These are phyloP conservation scores for Vesta saturnalis DNA, from an alignment of 2,888 invertebrate genomes.

Conservation along the genomic window DNA sequence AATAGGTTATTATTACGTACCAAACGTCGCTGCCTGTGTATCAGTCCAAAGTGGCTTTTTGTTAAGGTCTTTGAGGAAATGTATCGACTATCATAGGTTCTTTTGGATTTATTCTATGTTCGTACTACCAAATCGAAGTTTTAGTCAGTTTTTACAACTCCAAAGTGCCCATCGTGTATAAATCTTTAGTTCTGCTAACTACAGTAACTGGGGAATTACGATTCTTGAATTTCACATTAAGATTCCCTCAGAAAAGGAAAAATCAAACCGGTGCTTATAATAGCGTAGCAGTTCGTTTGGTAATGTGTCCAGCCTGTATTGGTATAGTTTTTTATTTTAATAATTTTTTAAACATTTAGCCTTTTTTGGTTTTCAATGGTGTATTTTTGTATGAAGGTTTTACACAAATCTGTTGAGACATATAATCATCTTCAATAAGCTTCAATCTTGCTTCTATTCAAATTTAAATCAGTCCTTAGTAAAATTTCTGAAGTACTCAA, in stretches of 20 bases:
- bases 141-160: constrained; percentile 43
- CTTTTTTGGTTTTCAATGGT: too few relatives aligned
- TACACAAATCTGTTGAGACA: too few relatives aligned
- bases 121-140: constrained; percentile 44
- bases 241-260: background rate
- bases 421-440: too few relatives aligned
- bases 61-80: constrained; percentile 39
- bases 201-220: constrained; percentile 41
- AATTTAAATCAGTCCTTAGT: too few relatives aligned
- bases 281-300: background rate
- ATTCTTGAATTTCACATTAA: constrained; percentile 26
- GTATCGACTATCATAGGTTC: constrained; percentile 19
- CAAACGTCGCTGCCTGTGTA: constrained; percentile 18
- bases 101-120: constrained; percentile 1
- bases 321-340: constrained; percentile 8
- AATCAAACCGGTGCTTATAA: constrained; percentile 10
- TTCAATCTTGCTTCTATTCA: too few relatives aligned
- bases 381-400: too few relatives aligned
- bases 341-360: background rate
- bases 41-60: constrained; percentile 39
- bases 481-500: too few relatives aligned
- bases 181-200: constrained; percentile 36
- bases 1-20: constrained; percentile 27
- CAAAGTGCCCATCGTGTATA: constrained; percentile 47
- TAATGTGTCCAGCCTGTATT: constrained; percentile 9